Conservation (phyloP, 2,797 vertebrate genomes). For the Myripristis jacobus region DNA sequence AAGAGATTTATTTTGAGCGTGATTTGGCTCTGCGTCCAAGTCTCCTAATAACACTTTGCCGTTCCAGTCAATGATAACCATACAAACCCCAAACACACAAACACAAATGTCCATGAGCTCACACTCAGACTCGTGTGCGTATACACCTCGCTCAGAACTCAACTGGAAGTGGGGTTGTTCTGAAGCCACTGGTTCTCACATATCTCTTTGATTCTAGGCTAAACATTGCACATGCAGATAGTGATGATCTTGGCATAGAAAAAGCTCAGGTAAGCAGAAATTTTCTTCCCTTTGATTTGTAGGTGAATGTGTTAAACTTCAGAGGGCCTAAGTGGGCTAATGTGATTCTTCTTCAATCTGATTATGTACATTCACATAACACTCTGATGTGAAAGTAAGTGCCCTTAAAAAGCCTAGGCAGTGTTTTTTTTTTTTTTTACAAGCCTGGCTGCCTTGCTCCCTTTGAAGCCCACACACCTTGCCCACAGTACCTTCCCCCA, state of each 20-base stretch:
- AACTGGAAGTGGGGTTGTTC: slow-evolving; percentile 35
- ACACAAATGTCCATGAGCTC: slow-evolving; percentile 38
- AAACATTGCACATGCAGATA: slow-evolving; percentile 48
- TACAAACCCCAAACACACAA: slow-evolving; percentile 60
- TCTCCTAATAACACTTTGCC: slow-evolving; percentile 70
- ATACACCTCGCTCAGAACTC: slow-evolving; percentile 39
- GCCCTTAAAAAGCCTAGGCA: slow-evolving; percentile 25
- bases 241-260: slow-evolving; percentile 29
- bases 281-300: slow-evolving; percentile 48
- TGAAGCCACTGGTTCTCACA: slow-evolving; percentile 40
- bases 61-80: slow-evolving; percentile 65
- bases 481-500: slow-evolving; percentile 53
- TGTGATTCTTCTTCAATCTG: slow-evolving; percentile 60
- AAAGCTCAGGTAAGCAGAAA: slow-evolving; percentile 44
- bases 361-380: slow-evolving; percentile 49
- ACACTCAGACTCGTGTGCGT: too few relatives aligned
- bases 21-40: slow-evolving; percentile 64
- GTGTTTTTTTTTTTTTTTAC: slow-evolving; percentile 27
- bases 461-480: slow-evolving; percentile 78
- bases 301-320: slow-evolving; percentile 54
- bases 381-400: slow-evolving; percentile 29
- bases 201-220: slow-evolving; percentile 50
- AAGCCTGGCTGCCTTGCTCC: slow-evolving; percentile 42
- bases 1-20: slow-evolving; percentile 71
- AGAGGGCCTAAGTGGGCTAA: slow-evolving; percentile 68